These are phyloP conservation scores for Drosophila limbata DNA, from an alignment of 2,888 invertebrate genomes.

Conservation along the genomic window DNA sequence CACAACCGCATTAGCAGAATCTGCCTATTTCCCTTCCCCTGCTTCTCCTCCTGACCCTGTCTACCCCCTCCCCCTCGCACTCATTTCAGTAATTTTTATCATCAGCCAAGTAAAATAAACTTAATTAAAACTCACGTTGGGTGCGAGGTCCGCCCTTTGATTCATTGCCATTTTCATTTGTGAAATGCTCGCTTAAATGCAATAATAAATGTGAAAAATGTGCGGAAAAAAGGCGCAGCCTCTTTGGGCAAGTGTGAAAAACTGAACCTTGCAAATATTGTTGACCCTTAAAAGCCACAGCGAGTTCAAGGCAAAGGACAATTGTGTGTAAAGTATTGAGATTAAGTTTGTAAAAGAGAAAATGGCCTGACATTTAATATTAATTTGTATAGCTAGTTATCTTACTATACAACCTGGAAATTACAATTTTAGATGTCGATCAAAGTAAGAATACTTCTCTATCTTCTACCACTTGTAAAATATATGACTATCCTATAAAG, in stretches of 20 bases:
- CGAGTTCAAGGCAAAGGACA: not conserved
- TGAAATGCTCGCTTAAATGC: constrained; percentile 54
- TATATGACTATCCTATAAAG: no score
- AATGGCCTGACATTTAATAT: not conserved
- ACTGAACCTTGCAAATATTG: constrained; percentile 18
- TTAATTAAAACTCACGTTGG: constrained; percentile 71
- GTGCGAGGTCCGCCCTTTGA: constrained; percentile 47
- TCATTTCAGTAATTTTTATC: constrained; percentile 71
- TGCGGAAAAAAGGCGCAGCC: constrained; percentile 18
- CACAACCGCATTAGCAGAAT: constrained; percentile 31
- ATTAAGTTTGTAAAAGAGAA: not conserved
- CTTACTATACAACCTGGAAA: not conserved
- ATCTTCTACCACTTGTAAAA: no score
- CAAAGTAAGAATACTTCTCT: no score
- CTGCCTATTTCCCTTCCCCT: constrained; percentile 1
- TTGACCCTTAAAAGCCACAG: constrained; percentile 13
- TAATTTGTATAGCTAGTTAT: no score
- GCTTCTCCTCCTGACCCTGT: not conserved
- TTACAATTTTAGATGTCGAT: no score
- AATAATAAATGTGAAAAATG: constrained; percentile 51
- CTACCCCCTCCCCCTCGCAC: not conserved
- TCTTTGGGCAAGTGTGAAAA: constrained; percentile 18
- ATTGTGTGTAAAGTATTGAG: not conserved
- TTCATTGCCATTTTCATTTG: constrained; percentile 67
- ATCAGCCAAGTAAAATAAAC: constrained; percentile 72